Conservation (phyloP, 1,140 invertebrate genomes). For the Euura saliciscinereae region DNA sequence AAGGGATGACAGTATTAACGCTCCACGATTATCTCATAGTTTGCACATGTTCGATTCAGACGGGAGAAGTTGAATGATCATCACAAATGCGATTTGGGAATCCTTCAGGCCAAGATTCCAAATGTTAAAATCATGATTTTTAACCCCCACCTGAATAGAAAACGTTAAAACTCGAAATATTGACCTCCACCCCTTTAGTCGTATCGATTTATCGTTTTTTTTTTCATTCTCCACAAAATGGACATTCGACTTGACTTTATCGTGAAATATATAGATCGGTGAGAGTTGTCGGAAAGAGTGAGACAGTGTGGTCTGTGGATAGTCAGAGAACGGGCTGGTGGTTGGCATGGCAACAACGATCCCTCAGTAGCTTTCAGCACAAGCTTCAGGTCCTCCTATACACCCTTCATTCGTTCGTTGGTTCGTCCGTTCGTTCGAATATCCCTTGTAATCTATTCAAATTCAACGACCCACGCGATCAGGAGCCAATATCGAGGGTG, state of each 20-base stretch:
- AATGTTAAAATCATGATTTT: too few relatives aligned
- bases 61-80: too few relatives aligned
- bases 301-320: conserved; percentile 4
- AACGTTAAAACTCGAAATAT: too few relatives aligned
- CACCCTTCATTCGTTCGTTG: neutral
- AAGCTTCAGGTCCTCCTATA: neutral
- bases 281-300: conserved; percentile 1
- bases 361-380: conserved; percentile 1
- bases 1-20: too few relatives aligned
- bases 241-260: neutral
- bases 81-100: too few relatives aligned
- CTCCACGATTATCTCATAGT: too few relatives aligned
- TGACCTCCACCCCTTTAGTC: too few relatives aligned
- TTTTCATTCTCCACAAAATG: neutral
- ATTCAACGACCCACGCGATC: neutral
- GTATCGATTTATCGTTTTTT: too few relatives aligned
- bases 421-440: neutral
- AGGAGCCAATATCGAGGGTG: neutral
- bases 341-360: conserved; percentile 6
- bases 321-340: conserved; percentile 3
- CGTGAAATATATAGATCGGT: neutral
- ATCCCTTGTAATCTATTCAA: neutral
- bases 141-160: too few relatives aligned
- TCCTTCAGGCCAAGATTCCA: too few relatives aligned
- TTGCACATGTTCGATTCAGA: too few relatives aligned